Evolutionary conservation across 2,113 vertebrate species (phyloP).

Genomic region (Syngnathus floridae): DNA sequence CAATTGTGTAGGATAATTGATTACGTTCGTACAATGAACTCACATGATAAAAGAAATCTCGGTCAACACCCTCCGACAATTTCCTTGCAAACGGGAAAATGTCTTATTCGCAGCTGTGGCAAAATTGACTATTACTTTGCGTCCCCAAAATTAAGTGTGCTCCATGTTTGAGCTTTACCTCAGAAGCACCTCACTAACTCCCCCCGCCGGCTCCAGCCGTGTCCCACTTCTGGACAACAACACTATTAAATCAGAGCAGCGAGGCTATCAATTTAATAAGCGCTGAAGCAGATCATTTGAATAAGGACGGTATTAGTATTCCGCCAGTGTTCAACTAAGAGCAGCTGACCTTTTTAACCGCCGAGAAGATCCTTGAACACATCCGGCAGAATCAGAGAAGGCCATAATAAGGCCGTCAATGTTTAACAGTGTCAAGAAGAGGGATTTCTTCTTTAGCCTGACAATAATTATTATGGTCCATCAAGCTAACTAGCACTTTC

Average conservation of each 20-base stretch:
- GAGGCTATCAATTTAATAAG: slow-evolving; percentile 98
- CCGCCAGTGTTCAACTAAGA: slow-evolving; percentile 90
- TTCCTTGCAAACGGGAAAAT: slow-evolving; percentile 26
- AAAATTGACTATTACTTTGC: slow-evolving; percentile 88
- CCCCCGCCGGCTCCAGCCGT: slow-evolving; percentile 78
- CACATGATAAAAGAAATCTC: no score
- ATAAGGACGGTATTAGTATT: slow-evolving; percentile 99
- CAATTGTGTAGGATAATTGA: not conserved
- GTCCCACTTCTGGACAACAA: slow-evolving; percentile 78
- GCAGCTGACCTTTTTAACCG: slow-evolving; percentile 98
- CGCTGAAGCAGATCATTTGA: slow-evolving; percentile 94
- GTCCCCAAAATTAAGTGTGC: slow-evolving; percentile 76
- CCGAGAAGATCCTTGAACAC: slow-evolving; percentile 93
- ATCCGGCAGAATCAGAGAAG: slow-evolving; percentile 86
- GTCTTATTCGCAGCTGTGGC: slow-evolving; percentile 56
- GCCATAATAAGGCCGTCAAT: slow-evolving; percentile 85
- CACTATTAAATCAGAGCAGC: slow-evolving; percentile 96
- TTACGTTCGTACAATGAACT: not conserved
- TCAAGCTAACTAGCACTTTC: slow-evolving; percentile 67
- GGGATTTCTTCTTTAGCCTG: slow-evolving; percentile 54
- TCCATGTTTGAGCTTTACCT: slow-evolving; percentile 89
- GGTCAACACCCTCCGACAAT: no score
- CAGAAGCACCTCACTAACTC: slow-evolving; percentile 84
- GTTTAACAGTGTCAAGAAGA: slow-evolving; percentile 84
- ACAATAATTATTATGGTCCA: slow-evolving; percentile 70